These are phyloP conservation scores for Stramonita haemastoma DNA, from an alignment of 2,888 invertebrate genomes.

Conservation along the genomic window DNA sequence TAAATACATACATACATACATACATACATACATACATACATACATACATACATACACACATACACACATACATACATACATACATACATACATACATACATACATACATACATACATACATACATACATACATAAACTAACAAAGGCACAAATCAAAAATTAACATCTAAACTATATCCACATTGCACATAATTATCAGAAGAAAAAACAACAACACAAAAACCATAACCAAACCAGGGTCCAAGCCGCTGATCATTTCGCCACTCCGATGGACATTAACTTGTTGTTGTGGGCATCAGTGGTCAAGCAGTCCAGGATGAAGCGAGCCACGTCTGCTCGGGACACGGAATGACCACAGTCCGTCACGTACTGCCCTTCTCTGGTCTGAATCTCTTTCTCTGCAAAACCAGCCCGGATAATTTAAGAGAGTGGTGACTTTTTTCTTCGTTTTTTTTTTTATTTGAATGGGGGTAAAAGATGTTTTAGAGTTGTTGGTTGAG, in stretches of 20 bases:
- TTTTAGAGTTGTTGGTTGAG: too few species aligned
- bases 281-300: conserved; percentile 50
- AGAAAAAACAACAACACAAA: neutral
- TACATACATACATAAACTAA: neutral
- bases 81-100: neutral
- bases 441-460: too few species aligned
- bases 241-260: neutral
- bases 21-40: neutral
- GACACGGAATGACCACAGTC: conserved; percentile 51
- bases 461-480: too few species aligned
- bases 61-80: neutral
- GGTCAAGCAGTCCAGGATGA: conserved; percentile 62
- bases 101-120: neutral
- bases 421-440: too few species aligned
- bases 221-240: neutral
- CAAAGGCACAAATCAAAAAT: too few species aligned
- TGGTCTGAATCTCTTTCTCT: conserved; percentile 52
- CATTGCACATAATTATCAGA: neutral
- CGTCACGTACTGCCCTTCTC: conserved; percentile 56
- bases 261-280: conserved; percentile 49
- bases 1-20: neutral
- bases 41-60: neutral
- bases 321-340: conserved; percentile 70
- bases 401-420: neutral
- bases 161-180: neutral